Base-by-base conservation (phyloP, 2,797 vertebrate genomes). In the Vultur gryphus region DNA sequence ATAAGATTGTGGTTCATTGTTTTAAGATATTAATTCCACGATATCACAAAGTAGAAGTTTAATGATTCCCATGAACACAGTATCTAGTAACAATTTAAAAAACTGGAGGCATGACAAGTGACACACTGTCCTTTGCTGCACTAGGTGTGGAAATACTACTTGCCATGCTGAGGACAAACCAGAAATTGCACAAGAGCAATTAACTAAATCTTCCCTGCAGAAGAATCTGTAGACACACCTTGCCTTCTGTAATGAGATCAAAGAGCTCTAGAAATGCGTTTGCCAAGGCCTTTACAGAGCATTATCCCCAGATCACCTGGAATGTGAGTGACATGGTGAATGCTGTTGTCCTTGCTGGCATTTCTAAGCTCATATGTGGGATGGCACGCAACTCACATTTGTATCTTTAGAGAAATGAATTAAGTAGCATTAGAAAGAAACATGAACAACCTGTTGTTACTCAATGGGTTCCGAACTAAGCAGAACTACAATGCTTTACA, bases 221-320 rank as follows among this genome's bases (percentile, higher is more conserved):
- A 96, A 87, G 69, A 82, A 92, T 90, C 66, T 85, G 86, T 16
- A 58, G 84, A 90, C 84, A 92, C 94, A 84, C 94, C 93, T 97
- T 95, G 66, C 49, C 18, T 88, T 95, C 94, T 86, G 85, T 66
- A 77, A 81, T 13, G 59, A 95, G 87, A 95, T 97, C 95, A 97
- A 96, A 94, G 86, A 66, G 54, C 65, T 80, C 46, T 52, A 84
- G 78, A 94, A 94, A 93, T 51, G 7, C 1, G 1, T 78, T 95
- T 94, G 84, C 58, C 73, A 87, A 73, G 75, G 90, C 44, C 59
- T 93, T 86, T 91, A 23, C 11, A 55, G 71, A 92, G 59, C 81
- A 13, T 89, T 97, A 89, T 90, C 93, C 89, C 78, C 70, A 77
- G 6, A 94, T 94, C 82, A 95, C 95, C 95, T 66, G 66, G 46